These are phyloP conservation scores for Chromobotia macracanthus DNA, from an alignment of 2,797 vertebrate species.

Conservation along the genomic window DNA sequence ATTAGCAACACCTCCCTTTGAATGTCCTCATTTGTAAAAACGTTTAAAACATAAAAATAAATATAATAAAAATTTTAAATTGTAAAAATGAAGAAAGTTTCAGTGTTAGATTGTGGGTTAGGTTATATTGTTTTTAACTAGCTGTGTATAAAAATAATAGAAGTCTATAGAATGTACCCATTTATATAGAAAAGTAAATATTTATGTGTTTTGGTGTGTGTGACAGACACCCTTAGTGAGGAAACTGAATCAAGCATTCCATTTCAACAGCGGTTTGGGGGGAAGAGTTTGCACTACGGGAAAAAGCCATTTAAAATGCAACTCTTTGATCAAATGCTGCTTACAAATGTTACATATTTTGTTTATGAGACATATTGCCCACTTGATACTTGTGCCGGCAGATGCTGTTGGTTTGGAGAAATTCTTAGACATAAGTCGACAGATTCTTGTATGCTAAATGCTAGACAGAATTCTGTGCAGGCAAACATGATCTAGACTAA, in stretches of 20 bases:
- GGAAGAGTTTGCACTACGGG: background rate
- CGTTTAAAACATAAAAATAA: too few species aligned
- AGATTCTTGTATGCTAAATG: conserved; percentile 30
- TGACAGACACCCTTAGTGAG: conserved; percentile 8
- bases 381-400: conserved; percentile 14
- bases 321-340: conserved; percentile 26
- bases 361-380: conserved; percentile 13
- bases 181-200: too few species aligned
- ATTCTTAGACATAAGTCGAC: conserved; percentile 34
- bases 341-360: conserved; percentile 15
- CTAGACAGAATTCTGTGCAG: conserved; percentile 21
- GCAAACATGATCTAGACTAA: conserved; percentile 41
- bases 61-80: too few species aligned
- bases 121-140: too few species aligned
- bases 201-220: background rate
- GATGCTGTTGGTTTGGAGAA: conserved; percentile 39
- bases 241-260: conserved; percentile 38
- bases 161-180: too few species aligned
- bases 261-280: conserved; percentile 18
- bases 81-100: too few species aligned
- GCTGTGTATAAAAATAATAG: too few species aligned
- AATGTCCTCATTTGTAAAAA: too few species aligned
- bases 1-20: too few species aligned
- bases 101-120: too few species aligned
- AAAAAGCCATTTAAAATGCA: conserved; percentile 3